A percentile compares a stretch with the other conserved stretches of the same genome.
phyloP scores from a whole-genome alignment of 2,888 invertebrate species.

The Achlya flavicornis region DNA sequence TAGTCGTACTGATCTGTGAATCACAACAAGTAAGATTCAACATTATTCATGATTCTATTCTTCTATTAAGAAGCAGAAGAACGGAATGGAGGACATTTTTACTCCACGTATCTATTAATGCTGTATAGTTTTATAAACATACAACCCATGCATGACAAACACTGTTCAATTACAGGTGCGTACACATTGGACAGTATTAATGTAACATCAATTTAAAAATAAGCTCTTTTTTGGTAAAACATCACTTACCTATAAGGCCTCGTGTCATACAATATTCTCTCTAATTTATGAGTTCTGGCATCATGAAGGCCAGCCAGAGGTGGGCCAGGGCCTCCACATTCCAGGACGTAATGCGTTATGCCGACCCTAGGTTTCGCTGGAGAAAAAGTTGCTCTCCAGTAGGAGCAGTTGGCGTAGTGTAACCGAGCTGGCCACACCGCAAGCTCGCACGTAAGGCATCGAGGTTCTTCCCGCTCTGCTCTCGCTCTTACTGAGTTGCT shows the following conservation, averaged over 20 bases:
- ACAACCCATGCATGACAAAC: background rate
- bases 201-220: background rate
- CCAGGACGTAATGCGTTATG: conserved; percentile 89
- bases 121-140: background rate
- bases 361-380: conserved; percentile 75
- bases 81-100: no score
- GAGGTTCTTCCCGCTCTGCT: conserved; percentile 87
- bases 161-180: background rate
- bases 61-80: no score
- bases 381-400: conserved; percentile 91
- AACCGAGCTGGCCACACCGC: conserved; percentile 91
- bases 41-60: no score
- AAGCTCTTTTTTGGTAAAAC: background rate
- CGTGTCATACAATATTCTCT: conserved; percentile 90
- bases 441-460: conserved; percentile 94
- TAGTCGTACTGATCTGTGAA: conserved; percentile 85
- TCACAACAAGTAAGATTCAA: background rate
- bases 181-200: background rate
- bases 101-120: no score
- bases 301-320: conserved; percentile 92
- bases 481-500: conserved; percentile 76
- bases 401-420: conserved; percentile 94
- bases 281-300: conserved; percentile 89
- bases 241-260: conserved; percentile 84
- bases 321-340: conserved; percentile 96